phyloP scores from a whole-genome alignment of 2,113 vertebrate species.

The Dicaeum eximium region DNA sequence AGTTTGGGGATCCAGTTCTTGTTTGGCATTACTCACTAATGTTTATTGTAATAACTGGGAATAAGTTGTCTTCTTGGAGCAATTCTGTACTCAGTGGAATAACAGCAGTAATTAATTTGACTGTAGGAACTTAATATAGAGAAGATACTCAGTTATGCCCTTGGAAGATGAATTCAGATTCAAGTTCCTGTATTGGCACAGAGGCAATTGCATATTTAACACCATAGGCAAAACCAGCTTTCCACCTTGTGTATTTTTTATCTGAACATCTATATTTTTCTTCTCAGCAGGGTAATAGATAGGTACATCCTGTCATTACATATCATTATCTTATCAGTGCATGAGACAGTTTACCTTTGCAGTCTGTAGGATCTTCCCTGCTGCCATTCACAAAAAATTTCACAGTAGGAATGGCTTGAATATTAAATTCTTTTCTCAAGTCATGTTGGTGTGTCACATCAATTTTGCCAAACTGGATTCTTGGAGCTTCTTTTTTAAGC shows the following conservation, averaged over 20 bases:
- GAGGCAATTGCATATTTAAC: neutral
- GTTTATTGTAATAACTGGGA: neutral
- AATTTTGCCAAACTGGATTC: constrained; percentile 78
- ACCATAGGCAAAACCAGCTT: neutral
- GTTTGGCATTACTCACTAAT: neutral
- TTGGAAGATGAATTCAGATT: neutral
- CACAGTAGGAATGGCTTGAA: constrained; percentile 70
- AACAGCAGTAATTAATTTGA: neutral
- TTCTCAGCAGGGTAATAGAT: neutral
- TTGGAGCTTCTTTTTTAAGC: constrained; percentile 76
- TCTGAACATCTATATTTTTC: neutral
- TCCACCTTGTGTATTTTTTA: neutral
- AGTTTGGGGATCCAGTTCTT: neutral
- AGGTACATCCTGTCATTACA: neutral
- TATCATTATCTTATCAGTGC: neutral
- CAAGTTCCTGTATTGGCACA: neutral
- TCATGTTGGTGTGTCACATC: constrained; percentile 80
- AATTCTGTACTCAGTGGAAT: rapidly evolving
- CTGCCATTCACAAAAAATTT: constrained; percentile 85
- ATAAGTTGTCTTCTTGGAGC: neutral
- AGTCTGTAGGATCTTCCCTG: constrained; percentile 76
- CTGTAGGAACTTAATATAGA: neutral
- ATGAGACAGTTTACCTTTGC: constrained; percentile 76
- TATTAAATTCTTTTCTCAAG: constrained; percentile 77
- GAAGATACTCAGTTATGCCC: neutral